Evolutionary conservation across 2,888 invertebrate genomes (phyloP), one percentile per base, ranked within the genome.

Genomic region (Atherix ibis): DNA sequence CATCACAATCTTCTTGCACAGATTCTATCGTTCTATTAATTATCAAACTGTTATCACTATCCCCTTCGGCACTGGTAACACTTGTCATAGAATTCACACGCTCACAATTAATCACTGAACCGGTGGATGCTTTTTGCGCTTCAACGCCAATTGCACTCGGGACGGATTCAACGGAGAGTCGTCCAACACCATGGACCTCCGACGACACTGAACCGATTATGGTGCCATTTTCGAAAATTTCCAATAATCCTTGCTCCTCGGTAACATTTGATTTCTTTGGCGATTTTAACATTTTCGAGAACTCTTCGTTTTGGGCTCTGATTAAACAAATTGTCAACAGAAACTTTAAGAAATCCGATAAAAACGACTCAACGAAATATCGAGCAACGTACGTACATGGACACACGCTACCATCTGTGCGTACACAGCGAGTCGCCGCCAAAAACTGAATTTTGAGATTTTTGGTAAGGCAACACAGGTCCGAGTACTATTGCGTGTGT

Each of bases 161-260:
- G n/a, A n/a, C n/a, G n/a, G n/a, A n/a, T n/a, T n/a, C n/a, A n/a
- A n/a, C n/a, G n/a, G n/a, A n/a, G n/a, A n/a, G n/a, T n/a, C n/a
- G n/a, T n/a, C n/a, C n/a, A n/a, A n/a, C n/a, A 53, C 48, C 49
- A 53, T 49, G 44, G 54, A 53, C 46, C 50, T 44, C 37, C 43
- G 43, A 39, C 43, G 40, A 27, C 30, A 57, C 45, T 15, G 54
- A 48, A 42, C 57, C 58, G 41, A 56, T 43, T 38, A 58, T 48
- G 37, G 58, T 58, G 43, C 58, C 58, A 42, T 57, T 58, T 41
- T 58, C 58, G 37, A 57, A 49, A 24, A 56, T 47, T 33, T 36
- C 38, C 39, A 37, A 14, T 31, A 40, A 26, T 35, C 29, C 28
- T 27, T 32, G 26, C 26, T 27, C 19, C 12, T 35, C 30, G 17